Conservation (phyloP, 2,113 vertebrate species). For the Nothoprocta perdicaria region DNA sequence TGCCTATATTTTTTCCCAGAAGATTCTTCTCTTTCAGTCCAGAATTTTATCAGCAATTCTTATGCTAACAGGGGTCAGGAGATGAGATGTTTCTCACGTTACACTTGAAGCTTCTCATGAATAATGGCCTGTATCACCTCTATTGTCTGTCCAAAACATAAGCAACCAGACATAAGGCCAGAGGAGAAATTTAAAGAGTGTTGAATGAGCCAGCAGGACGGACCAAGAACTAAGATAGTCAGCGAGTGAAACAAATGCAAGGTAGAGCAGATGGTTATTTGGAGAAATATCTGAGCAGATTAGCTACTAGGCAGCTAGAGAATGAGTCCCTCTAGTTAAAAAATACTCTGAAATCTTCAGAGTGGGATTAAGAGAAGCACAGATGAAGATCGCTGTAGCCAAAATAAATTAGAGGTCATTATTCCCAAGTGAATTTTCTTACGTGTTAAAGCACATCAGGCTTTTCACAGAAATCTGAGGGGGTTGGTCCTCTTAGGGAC, state of each 20-base stretch:
- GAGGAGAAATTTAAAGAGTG: slow-evolving; percentile 86
- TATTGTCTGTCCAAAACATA: slow-evolving; percentile 85
- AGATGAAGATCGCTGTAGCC: slow-evolving; percentile 46
- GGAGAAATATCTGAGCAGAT: slow-evolving; percentile 45
- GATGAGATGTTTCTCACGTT: slow-evolving; percentile 95
- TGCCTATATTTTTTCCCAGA: slow-evolving; percentile 72
- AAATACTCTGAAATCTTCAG: slow-evolving; percentile 63
- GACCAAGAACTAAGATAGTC: slow-evolving; percentile 61
- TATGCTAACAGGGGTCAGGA: slow-evolving; percentile 94
- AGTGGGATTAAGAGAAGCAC: slow-evolving; percentile 36
- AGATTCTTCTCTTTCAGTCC: slow-evolving; percentile 76
- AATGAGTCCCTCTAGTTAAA: slow-evolving; percentile 46
- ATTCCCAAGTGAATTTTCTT: slow-evolving; percentile 46
- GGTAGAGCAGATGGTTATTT: slow-evolving; percentile 70
- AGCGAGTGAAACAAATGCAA: slow-evolving; percentile 58
- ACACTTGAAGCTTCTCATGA: slow-evolving; percentile 85
- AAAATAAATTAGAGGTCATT: slow-evolving; percentile 72
- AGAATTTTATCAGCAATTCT: slow-evolving; percentile 88
- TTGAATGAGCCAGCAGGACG: slow-evolving; percentile 80
- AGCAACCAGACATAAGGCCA: slow-evolving; percentile 82
- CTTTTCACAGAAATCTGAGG: slow-evolving; percentile 30
- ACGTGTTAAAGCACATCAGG: slow-evolving; percentile 53
- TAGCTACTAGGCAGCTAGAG: slow-evolving; percentile 36
- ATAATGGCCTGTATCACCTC: slow-evolving; percentile 82
- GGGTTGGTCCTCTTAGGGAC: background rate